A percentile compares a stretch with the other conserved stretches of the same genome.
phyloP scores from a whole-genome alignment of 2,113 vertebrate genomes.

The human (Homo sapiens) region GRCh38 chr20:16803001-16803500 shows the following conservation, averaged over 20 bases:
- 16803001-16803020: background rate
- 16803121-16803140: background rate
- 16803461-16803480: background rate
- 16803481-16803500: background rate
- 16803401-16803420: background rate
- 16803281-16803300: too few species aligned
- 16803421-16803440: background rate
- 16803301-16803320: background rate
- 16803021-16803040: background rate
- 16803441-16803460: background rate
- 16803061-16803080: background rate
- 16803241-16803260: accelerated
- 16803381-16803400: background rate
- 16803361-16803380: background rate
- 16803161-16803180: background rate
- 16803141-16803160: background rate
- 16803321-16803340: background rate
- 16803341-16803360: background rate
- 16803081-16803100: background rate
- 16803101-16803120: slow-evolving; percentile 5
- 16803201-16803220: background rate
- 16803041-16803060: background rate
- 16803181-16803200: background rate
- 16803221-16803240: background rate
- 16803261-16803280: background rate